These are phyloP conservation scores for Steatornis caripensis DNA, from an alignment of 2,113 vertebrate species.

Conservation along the genomic window DNA sequence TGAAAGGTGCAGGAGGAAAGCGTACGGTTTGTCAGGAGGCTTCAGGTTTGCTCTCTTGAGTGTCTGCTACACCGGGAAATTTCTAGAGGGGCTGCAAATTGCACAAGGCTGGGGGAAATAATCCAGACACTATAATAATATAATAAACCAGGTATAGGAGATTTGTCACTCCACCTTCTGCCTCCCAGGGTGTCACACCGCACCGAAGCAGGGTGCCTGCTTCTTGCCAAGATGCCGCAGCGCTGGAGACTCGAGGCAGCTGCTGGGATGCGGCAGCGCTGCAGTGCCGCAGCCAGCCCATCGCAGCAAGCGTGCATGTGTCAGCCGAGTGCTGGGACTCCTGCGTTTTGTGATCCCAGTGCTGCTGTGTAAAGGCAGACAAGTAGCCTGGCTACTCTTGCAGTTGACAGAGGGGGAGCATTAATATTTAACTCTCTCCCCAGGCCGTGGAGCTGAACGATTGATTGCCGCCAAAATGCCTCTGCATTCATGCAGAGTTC, in stretches of 20 bases:
- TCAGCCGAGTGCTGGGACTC: not conserved
- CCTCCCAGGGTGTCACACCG: fast-evolving
- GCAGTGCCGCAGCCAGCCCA: not conserved
- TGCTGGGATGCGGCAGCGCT: no score
- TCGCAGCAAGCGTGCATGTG: fast-evolving
- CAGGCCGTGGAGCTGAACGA: not conserved
- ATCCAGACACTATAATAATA: not conserved
- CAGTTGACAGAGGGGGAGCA: not conserved
- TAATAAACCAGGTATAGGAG: not conserved
- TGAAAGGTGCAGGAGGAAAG: not conserved
- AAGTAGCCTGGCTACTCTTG: not conserved
- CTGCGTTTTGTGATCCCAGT: not conserved
- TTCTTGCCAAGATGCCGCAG: no score
- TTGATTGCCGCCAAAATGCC: not conserved
- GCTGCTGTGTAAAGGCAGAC: fast-evolving
- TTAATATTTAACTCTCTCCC: conserved; percentile 17
- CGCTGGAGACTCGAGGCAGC: no score
- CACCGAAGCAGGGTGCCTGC: no score
- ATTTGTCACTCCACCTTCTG: not conserved
- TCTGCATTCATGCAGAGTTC: not conserved
- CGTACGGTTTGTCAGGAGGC: not conserved
- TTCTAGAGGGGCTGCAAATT: not conserved
- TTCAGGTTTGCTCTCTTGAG: not conserved
- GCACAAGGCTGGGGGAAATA: not conserved
- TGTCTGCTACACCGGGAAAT: not conserved